These are phyloP conservation scores for Drosophila seguyi DNA, from an alignment of 1,140 invertebrate species.

Conservation along the genomic window DNA sequence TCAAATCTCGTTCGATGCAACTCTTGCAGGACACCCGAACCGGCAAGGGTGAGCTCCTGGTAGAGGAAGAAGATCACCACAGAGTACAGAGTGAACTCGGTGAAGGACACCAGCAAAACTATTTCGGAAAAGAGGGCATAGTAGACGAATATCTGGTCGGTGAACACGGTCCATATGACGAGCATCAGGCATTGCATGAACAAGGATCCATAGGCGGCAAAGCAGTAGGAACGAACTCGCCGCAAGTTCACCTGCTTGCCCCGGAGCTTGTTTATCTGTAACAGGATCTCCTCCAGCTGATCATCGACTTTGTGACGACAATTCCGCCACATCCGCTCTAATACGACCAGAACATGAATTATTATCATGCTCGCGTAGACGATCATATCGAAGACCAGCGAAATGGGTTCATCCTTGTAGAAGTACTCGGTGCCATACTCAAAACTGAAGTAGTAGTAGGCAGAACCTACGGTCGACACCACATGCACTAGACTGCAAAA, in stretches of 20 bases:
- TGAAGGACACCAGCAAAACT: conserved; percentile 36
- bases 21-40: conserved; percentile 15
- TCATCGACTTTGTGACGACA: conserved; percentile 22
- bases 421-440: conserved; percentile 40
- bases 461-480: not conserved
- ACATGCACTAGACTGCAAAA: conserved; percentile 6
- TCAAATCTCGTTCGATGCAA: conserved; percentile 30
- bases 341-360: conserved; percentile 12
- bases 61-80: conserved; percentile 43
- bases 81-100: conserved; percentile 48
- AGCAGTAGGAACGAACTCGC: conserved; percentile 32
- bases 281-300: conserved; percentile 32
- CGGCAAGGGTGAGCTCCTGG: conserved; percentile 37
- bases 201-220: conserved; percentile 8
- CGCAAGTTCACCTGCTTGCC: conserved; percentile 6
- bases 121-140: conserved; percentile 51
- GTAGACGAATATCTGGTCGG: conserved; percentile 3
- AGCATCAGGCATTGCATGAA: conserved; percentile 2
- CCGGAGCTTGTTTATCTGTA: conserved; percentile 11
- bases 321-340: conserved; percentile 49
- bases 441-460: conserved; percentile 18
- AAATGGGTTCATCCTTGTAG: conserved; percentile 29
- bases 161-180: not conserved
- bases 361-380: conserved; percentile 17
- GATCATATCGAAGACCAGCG: conserved; percentile 40